Conservation (phyloP, 1,140 invertebrate species). For the Diachasmimorpha longicaudata region DNA sequence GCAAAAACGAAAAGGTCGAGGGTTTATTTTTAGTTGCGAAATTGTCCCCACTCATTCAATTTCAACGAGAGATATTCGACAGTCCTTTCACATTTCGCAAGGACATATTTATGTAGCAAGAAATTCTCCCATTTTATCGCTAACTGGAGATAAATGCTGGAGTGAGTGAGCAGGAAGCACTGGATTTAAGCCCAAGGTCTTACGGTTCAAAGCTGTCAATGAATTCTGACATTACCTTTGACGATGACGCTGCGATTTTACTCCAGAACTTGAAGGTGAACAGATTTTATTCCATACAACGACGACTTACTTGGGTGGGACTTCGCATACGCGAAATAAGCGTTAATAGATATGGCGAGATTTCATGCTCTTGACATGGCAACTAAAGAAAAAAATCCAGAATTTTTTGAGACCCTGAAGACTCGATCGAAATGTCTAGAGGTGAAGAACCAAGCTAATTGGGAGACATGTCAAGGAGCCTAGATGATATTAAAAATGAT, state of each 20-base stretch:
- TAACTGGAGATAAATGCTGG: constrained; percentile 53
- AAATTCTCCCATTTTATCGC: constrained; percentile 47
- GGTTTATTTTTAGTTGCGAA: constrained; percentile 57
- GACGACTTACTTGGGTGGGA: constrained; percentile 60
- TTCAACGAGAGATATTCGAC: constrained; percentile 52
- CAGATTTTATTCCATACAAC: constrained; percentile 61
- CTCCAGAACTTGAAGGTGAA: constrained; percentile 65
- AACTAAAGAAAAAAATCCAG: constrained; percentile 61
- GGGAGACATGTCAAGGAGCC: neutral
- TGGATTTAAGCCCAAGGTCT: constrained; percentile 62
- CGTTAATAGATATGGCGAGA: constrained; percentile 61
- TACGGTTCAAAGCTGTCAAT: constrained; percentile 64
- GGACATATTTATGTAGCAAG: constrained; percentile 51
- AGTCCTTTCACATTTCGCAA: constrained; percentile 57
- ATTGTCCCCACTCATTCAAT: constrained; percentile 50
- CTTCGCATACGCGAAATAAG: constrained; percentile 57
- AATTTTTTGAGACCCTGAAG: constrained; percentile 59
- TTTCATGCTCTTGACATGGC: constrained; percentile 68
- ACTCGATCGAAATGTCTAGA: constrained; percentile 36
- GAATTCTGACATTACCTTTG: constrained; percentile 51
- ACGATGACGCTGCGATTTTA: constrained; percentile 65
- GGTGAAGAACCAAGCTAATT: neutral
- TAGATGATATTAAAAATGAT: constrained; percentile 44
- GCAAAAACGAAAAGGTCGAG: constrained; percentile 28
- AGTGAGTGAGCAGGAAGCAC: constrained; percentile 49